Evolutionary conservation across 2,888 invertebrate species (phyloP), one percentile per base, ranked within the genome.

Genomic region (Zootermopsis nevadensis): DNA sequence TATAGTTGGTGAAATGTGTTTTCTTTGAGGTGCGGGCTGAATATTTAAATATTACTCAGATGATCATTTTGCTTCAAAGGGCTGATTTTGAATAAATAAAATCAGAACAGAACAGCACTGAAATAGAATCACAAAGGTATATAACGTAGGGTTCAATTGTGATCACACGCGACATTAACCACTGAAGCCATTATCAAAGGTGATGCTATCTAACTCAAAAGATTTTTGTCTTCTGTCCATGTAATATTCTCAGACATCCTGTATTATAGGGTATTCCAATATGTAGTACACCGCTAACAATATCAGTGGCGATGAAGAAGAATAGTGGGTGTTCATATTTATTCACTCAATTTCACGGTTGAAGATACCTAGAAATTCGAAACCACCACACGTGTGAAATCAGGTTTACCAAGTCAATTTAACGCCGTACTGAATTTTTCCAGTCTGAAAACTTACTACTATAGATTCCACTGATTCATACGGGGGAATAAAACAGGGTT

Each of bases 261-360:
- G 53, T 24, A 53, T 15, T 15, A 66, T 67, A 67, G 4, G 67
- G 67, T 67, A 67, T 67, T 67, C 67, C 30, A 67, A 38, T 15
- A 66, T 66, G 24, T 15, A 24, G 66, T 66, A 66, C 24, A 15
- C 66, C 31, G 19, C 35, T 35, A 66, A 66, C 35, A 79, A 66
- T 79, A 60, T 66, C 55, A 66, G 4, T 7, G n/a, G 79, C 15
- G 27, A 60, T 60, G 66, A 12, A n/a, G 35, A 38, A 66, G 38
- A 66, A 60, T 66, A 8, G 24, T 4, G 60, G 79, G 79, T 66
- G 79, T 79, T 79, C 79, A 60, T 79, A 79, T 79, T 79, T 79
- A 79, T 79, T 79, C 79, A 79, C 66, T 79, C 79, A 79, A 79
- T 79, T 79, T 79, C 79, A 79, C 79, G 79, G 60, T 79, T 79